phyloP scores from a whole-genome alignment of 2,888 invertebrate species.

The Trisateles emortualis region DNA sequence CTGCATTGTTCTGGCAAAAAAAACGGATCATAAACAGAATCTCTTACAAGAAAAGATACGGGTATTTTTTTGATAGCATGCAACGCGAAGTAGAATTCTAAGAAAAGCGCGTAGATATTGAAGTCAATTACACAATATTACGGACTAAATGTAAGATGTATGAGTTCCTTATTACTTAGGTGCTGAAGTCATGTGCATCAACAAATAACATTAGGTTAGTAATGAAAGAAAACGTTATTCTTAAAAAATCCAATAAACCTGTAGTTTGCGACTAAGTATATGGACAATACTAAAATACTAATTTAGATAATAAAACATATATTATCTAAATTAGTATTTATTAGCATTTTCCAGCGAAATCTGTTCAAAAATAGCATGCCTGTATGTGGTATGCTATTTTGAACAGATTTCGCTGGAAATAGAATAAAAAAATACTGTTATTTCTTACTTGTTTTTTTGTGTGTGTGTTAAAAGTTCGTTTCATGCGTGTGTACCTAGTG shows the following conservation, averaged over 20 bases:
- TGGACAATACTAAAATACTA: too few species aligned
- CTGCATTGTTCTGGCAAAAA: background rate
- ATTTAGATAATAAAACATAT: too few species aligned
- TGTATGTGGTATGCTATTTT: too few species aligned
- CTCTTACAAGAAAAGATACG: background rate
- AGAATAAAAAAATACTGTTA: too few species aligned
- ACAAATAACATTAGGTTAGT: constrained; percentile 33
- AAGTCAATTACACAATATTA: background rate
- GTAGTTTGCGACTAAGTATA: background rate
- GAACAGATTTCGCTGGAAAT: too few species aligned
- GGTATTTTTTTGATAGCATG: background rate
- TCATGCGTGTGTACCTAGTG: too few species aligned
- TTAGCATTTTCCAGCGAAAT: too few species aligned
- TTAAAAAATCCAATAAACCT: background rate
- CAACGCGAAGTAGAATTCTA: background rate
- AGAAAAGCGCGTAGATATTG: background rate
- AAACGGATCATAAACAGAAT: background rate
- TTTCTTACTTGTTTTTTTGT: too few species aligned
- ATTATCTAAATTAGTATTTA: too few species aligned
- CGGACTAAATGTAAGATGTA: background rate
- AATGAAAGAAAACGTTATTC: constrained; percentile 24
- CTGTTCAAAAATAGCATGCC: too few species aligned
- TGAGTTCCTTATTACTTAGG: constrained; percentile 2
- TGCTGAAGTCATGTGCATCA: constrained; percentile 20
- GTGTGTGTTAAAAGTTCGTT: too few species aligned